Evolutionary conservation across 2,888 invertebrate genomes (phyloP), one percentile per base, ranked within the genome.

Genomic region (Nomada flava): DNA sequence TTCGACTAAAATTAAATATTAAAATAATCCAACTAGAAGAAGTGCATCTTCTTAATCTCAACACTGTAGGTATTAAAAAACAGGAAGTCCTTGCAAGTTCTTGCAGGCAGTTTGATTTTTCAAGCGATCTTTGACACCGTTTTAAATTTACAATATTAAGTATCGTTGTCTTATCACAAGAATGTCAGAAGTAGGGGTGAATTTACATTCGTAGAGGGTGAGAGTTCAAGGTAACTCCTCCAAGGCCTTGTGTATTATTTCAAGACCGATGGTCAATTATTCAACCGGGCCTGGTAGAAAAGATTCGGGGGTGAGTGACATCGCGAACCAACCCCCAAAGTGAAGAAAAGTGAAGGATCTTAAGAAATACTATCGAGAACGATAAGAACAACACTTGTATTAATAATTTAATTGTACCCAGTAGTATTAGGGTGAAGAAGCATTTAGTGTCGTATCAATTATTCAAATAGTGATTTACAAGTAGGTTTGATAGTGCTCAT

Each of bases 191-290:
- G 2, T 2, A 59, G 11, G 57, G 11, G 23, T 4, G 23, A 36
- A 60, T 18, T 60, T 9, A 9, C 18, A 29, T 60, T 18, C 18
- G 15, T 5, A 29, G 36, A 18, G 29, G 7, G 18, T 29, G 36
- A 60, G 11, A 18, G n/a, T 20, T 62, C 42, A n/a, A 5, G n/a
- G 20, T n/a, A 10, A 53, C 53, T 2, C n/a, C 10, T 53, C n/a
- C 53, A n/a, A 53, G n/a, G 0, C 20, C 13, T 20, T 13, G 42
- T 20, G 20, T n/a, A 62, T 62, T 44, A 62, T 42, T 62, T 62
- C 62, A 20, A 44, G 42, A 62, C n/a, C n/a, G 20, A n/a, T 42
- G 20, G 36, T 62, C 13, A 62, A 62, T 62, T 44, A 62, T 62
- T 62, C 36, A 60, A 60, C 36, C 47, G 47, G 18, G 18, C 18